Base-by-base conservation (phyloP, 1,140 invertebrate species). In the Drosophila ercepeae region DNA sequence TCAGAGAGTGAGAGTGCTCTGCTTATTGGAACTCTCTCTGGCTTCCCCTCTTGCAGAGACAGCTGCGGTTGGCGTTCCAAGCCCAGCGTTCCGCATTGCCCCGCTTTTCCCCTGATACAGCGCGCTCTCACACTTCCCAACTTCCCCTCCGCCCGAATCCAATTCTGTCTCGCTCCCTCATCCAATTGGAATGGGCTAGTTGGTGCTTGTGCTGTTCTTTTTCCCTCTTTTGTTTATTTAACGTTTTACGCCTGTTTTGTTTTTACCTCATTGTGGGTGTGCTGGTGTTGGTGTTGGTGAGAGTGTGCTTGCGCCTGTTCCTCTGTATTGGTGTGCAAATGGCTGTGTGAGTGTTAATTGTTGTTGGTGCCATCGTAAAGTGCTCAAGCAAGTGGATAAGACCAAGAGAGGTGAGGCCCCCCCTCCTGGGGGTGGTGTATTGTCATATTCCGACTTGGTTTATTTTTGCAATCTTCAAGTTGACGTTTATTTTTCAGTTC, bases 161-260 rank as follows among this genome's bases (percentile, higher is more conserved):
- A 45, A 23, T 63, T 76, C 67, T 53, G 6, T 84, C 79, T 84
- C 79, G 41, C 52, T 84, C 53, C 8, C 29, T 42, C 72, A 32
- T 63, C 81, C 79, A 81, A 84, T 86, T 14, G 76, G 72, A 69
- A 67, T 67, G 42, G 54, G 55, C 76, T 79, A 61, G 55, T 67
- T 70, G 27, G 34, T 44, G 55, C 23, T 34, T 50, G 44, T 34
- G 46, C 16, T 48, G 6, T 67, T 52, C 39, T 64, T 52, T 52
- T 65, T 25, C 45, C 42, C 14, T 51, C 27, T 32, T 49, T 49
- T 61, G 36, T 64, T 46, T 14, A 36, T 60, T 64, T 21, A 21
- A 34, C 42, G 64, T 59, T 64, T 67, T 65, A 45, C 34, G 25
- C 19, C 32, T 27, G 36, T 36, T 16, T 67, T 65, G 59, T 65